These are phyloP conservation scores for Drosophila seclusa DNA, from an alignment of 2,888 invertebrate species.

Conservation along the genomic window DNA sequence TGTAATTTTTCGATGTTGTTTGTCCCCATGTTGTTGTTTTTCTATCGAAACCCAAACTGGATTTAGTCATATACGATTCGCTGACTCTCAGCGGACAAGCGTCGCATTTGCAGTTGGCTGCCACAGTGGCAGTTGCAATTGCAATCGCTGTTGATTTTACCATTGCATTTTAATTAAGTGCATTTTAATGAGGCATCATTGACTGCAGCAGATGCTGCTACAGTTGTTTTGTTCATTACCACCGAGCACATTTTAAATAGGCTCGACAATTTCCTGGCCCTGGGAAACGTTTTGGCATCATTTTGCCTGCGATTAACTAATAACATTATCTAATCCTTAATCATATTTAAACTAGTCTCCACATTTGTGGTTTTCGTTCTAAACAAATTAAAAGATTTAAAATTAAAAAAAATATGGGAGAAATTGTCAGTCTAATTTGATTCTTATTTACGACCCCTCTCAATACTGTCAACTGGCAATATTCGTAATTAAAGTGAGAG, in stretches of 20 bases:
- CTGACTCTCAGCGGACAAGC: slow-evolving; percentile 52
- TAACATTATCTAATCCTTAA: slow-evolving; percentile 49
- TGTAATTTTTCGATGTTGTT: slow-evolving; percentile 74
- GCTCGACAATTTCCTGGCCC: slow-evolving; percentile 20
- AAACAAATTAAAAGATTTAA: slow-evolving; percentile 20
- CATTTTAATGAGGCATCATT: slow-evolving; percentile 77
- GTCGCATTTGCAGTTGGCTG: slow-evolving; percentile 29
- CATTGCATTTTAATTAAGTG: slow-evolving; percentile 80
- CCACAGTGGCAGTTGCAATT: slow-evolving; percentile 33
- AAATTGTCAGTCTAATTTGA: slow-evolving; percentile 58
- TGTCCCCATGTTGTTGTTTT: slow-evolving; percentile 57
- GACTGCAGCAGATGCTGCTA: slow-evolving; percentile 23
- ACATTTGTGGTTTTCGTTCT: slow-evolving; percentile 55
- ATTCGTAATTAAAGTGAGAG: slow-evolving; percentile 4
- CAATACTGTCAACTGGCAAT: slow-evolving; percentile 6
- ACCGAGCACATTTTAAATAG: slow-evolving; percentile 69
- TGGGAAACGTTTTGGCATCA: slow-evolving; percentile 45
- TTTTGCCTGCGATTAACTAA: slow-evolving; percentile 40
- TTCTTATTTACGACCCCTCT: slow-evolving; percentile 37
- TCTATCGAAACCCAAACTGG: slow-evolving; percentile 80
- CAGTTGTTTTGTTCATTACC: slow-evolving; percentile 52
- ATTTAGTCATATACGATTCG: slow-evolving; percentile 73
- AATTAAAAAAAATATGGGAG: slow-evolving; percentile 42
- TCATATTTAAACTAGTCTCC: slow-evolving; percentile 67
- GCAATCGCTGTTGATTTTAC: slow-evolving; percentile 70